Conservation (phyloP, 23 tunicate species). For the Halocynthia aurantium region DNA sequence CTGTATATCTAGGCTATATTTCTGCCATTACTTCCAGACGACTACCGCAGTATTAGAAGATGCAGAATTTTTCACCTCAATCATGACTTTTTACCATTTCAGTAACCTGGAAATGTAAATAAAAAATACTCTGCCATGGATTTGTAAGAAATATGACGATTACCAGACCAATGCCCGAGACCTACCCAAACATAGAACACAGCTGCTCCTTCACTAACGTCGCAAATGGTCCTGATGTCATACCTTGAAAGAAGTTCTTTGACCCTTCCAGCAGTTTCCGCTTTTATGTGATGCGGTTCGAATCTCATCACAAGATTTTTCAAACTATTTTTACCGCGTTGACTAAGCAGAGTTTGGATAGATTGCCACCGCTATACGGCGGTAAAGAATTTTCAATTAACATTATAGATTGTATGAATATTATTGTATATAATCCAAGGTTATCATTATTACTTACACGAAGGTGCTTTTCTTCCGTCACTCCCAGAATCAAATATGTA, state of each 20-base stretch:
- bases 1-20: no score
- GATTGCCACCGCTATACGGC: conserved; percentile 11
- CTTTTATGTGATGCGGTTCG: conserved; percentile 1
- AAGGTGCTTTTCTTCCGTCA: conserved; percentile 9
- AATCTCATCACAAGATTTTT: neutral
- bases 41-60: no score
- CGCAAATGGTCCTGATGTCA: conserved; percentile 1
- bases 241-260: neutral
- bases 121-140: no score
- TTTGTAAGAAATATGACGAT: no score
- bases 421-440: neutral
- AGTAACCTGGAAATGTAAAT: no score
- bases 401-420: neutral
- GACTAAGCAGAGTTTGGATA: conserved; percentile 5
- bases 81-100: no score
- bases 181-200: conserved; percentile 18
- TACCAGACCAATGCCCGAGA: no score
- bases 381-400: neutral
- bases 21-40: no score
- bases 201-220: conserved; percentile 28
- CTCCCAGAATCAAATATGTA: conserved; percentile 9
- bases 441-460: conserved; percentile 2
- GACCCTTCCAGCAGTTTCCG: neutral
- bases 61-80: no score
- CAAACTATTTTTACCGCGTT: conserved; percentile 10